phyloP scores from a whole-genome alignment of 2,888 invertebrate genomes.

The Trachelus stipa region DNA sequence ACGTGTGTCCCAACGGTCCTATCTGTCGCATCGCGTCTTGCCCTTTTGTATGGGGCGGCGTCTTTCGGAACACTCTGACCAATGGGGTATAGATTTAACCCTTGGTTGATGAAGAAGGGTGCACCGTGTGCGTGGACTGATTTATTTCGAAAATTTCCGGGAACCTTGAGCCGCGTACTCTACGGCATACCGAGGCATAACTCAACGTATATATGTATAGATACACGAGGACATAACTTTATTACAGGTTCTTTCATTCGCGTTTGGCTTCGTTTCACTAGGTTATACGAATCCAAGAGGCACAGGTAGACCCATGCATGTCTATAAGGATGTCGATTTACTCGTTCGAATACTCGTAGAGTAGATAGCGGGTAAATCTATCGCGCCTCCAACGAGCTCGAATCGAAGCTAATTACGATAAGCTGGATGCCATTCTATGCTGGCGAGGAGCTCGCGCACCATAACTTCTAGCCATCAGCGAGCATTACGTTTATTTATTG shows the following conservation, averaged over 20 bases:
- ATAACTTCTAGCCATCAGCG: slow-evolving; percentile 37
- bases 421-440: slow-evolving; percentile 33
- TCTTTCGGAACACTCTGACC: slow-evolving; percentile 30
- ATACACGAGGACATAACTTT: not conserved
- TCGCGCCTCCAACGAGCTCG: not conserved
- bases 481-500: slow-evolving; percentile 41
- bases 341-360: not conserved
- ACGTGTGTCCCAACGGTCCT: slow-evolving; percentile 43
- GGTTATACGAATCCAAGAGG: not conserved
- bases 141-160: slow-evolving; percentile 16
- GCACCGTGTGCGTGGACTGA: slow-evolving; percentile 7
- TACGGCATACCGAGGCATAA: not conserved
- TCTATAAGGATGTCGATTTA: not conserved
- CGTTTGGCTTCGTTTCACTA: not conserved
- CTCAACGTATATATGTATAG: not conserved
- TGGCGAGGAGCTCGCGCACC: slow-evolving; percentile 20
- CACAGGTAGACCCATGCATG: not conserved
- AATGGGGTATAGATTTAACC: slow-evolving; percentile 32
- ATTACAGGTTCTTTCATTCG: not conserved
- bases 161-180: not conserved
- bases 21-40: slow-evolving; percentile 39
- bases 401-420: slow-evolving; percentile 21
- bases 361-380: not conserved
- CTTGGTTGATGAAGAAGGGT: slow-evolving; percentile 32
- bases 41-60: slow-evolving; percentile 31